Evolutionary conservation across 2,888 invertebrate species (phyloP).

Genomic region (Acanthoscelides obtectus): DNA sequence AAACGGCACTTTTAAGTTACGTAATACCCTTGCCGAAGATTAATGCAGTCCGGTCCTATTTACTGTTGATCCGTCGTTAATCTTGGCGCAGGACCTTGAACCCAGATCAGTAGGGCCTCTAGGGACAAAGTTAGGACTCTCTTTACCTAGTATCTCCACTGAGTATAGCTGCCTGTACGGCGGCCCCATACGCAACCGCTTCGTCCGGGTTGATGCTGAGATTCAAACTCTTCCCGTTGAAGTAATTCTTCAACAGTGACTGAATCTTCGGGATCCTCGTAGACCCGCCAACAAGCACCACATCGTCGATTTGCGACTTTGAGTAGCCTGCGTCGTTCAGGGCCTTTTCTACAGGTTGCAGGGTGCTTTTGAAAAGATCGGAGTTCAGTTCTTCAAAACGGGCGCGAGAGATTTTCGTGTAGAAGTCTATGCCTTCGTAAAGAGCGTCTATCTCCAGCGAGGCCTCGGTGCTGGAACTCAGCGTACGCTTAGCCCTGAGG

Average conservation of each 20-base stretch:
- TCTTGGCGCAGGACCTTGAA: too few species aligned
- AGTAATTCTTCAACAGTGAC: slow-evolving; percentile 67
- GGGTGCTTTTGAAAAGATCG: slow-evolving; percentile 67
- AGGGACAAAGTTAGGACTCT: too few species aligned
- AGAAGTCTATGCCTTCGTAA: slow-evolving; percentile 52
- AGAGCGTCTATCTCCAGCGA: slow-evolving; percentile 51
- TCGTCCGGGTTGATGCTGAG: slow-evolving; percentile 77
- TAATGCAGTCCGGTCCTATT: too few species aligned
- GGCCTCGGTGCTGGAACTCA: slow-evolving; percentile 52
- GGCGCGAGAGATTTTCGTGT: slow-evolving; percentile 69
- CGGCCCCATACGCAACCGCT: slow-evolving; percentile 55
- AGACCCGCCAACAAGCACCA: slow-evolving; percentile 79
- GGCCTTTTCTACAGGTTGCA: slow-evolving; percentile 75
- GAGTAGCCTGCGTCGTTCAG: slow-evolving; percentile 73
- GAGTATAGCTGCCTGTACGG: slow-evolving; percentile 40
- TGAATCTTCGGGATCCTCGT: slow-evolving; percentile 79
- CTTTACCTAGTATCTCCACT: slow-evolving; percentile 61
- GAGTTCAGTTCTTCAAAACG: slow-evolving; percentile 72
- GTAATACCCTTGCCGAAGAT: too few species aligned
- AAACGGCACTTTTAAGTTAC: too few species aligned
- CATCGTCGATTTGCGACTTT: slow-evolving; percentile 69
- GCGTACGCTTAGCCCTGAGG: slow-evolving; percentile 47
- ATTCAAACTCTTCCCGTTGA: slow-evolving; percentile 68
- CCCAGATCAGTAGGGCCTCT: too few species aligned
- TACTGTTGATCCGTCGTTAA: too few species aligned